Conservation (phyloP, 2,797 vertebrate species). For the Ambastaia sidthimunki region DNA sequence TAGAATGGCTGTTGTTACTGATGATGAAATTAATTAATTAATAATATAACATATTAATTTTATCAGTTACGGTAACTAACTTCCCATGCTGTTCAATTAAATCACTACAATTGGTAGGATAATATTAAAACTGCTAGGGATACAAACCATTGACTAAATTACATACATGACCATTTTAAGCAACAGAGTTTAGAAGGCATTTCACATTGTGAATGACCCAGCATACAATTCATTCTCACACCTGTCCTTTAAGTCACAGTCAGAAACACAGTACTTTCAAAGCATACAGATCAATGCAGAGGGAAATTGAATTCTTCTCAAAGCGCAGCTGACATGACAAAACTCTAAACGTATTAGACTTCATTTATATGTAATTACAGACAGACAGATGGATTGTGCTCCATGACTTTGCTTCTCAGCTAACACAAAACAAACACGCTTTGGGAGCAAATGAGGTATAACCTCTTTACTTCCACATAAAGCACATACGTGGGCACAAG, state of each 20-base stretch:
- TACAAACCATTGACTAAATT: no score
- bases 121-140: no score
- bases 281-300: conserved; percentile 23
- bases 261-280: not conserved
- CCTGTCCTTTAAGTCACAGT: not conserved
- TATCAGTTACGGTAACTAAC: no score
- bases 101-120: no score
- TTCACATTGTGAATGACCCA: not conserved
- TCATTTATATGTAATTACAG: conserved; percentile 26
- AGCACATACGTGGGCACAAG: not conserved
- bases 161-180: no score
- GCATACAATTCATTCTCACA: not conserved
- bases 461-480: conserved; percentile 1
- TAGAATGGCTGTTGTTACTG: conserved; percentile 1
- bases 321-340: conserved; percentile 5
- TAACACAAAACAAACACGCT: not conserved
- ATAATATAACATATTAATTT: no score
- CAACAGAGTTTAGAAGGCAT: no score
- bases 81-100: no score
- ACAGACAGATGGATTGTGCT: conserved; percentile 19
- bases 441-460: not conserved
- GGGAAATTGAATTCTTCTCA: conserved; percentile 17
- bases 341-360: conserved; percentile 15
- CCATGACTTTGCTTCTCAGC: not conserved
- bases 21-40: no score